These are phyloP conservation scores for Mythimna lalbum DNA, from an alignment of 2,888 invertebrate genomes.

Conservation along the genomic window DNA sequence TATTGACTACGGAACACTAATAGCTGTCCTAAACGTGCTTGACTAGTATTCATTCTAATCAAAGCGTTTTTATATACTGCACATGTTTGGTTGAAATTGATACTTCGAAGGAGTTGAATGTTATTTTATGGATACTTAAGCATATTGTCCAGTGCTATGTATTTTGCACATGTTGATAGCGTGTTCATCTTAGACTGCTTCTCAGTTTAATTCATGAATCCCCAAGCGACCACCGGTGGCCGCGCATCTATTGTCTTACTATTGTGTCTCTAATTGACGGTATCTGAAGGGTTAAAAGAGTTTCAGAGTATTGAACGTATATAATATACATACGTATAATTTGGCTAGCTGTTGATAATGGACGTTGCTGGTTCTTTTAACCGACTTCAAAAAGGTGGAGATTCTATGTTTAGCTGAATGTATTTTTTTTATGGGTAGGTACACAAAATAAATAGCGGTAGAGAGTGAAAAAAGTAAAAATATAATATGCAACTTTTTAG, in stretches of 20 bases:
- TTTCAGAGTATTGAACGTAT: slow-evolving; percentile 1
- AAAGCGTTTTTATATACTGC: slow-evolving; percentile 33
- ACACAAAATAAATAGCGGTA: no score
- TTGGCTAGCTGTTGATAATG: background rate
- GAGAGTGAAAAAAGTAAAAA: no score
- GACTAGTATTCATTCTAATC: slow-evolving; percentile 46
- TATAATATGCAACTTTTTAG: no score
- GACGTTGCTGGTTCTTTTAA: background rate
- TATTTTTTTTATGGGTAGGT: background rate
- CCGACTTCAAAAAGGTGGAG: no score
- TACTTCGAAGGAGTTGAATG: slow-evolving; percentile 23
- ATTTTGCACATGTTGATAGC: slow-evolving; percentile 8
- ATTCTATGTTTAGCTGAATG: no score
- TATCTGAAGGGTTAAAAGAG: no score
- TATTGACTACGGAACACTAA: slow-evolving; percentile 5
- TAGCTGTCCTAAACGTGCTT: background rate
- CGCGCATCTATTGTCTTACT: no score
- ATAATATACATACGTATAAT: background rate
- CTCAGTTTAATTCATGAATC: no score
- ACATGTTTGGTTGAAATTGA: slow-evolving; percentile 25
- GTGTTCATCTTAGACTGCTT: slow-evolving; percentile 10
- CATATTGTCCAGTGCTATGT: slow-evolving; percentile 23
- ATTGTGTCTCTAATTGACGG: no score
- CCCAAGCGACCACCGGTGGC: no score
- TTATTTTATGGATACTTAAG: slow-evolving; percentile 33